phyloP scores from a whole-genome alignment of 2,888 invertebrate species.

The Brachylomia viminalis region DNA sequence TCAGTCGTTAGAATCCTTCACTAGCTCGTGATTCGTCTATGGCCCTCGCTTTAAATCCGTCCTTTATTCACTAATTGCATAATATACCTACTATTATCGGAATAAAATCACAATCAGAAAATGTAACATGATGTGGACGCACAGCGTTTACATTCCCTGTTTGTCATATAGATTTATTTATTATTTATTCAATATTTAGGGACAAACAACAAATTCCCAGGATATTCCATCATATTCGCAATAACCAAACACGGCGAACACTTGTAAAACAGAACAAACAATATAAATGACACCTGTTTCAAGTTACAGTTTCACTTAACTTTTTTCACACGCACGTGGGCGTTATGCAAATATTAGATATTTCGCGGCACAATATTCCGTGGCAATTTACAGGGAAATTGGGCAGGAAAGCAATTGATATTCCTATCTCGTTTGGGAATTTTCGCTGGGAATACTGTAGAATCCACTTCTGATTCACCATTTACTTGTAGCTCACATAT shows the following conservation, averaged over 20 bases:
- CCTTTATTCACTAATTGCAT: no score
- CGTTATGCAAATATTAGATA: slow-evolving; percentile 84
- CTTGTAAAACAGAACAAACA: slow-evolving; percentile 77
- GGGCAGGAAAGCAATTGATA: slow-evolving; percentile 87
- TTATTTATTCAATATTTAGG: slow-evolving; percentile 38
- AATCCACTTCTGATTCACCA: slow-evolving; percentile 82
- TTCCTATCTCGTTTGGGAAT: slow-evolving; percentile 86
- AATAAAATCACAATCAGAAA: slow-evolving; percentile 32
- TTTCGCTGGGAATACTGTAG: slow-evolving; percentile 81
- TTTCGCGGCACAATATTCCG: slow-evolving; percentile 84
- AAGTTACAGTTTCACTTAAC: slow-evolving; percentile 81
- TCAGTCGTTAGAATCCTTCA: no score
- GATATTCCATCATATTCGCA: slow-evolving; percentile 68
- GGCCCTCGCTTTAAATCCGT: no score
- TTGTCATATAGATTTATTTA: slow-evolving; percentile 35
- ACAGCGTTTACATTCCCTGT: slow-evolving; percentile 25
- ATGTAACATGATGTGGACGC: slow-evolving; percentile 15
- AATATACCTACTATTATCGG: no score
- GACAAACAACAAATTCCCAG: slow-evolving; percentile 35
- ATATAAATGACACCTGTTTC: slow-evolving; percentile 86
- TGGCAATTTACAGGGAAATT: slow-evolving; percentile 87
- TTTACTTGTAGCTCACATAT: slow-evolving; percentile 74
- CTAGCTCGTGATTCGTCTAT: no score
- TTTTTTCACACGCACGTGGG: slow-evolving; percentile 79
- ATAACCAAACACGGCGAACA: slow-evolving; percentile 68